Base-by-base conservation (phyloP, 2,888 invertebrate genomes). In the Cheilosia soror region DNA sequence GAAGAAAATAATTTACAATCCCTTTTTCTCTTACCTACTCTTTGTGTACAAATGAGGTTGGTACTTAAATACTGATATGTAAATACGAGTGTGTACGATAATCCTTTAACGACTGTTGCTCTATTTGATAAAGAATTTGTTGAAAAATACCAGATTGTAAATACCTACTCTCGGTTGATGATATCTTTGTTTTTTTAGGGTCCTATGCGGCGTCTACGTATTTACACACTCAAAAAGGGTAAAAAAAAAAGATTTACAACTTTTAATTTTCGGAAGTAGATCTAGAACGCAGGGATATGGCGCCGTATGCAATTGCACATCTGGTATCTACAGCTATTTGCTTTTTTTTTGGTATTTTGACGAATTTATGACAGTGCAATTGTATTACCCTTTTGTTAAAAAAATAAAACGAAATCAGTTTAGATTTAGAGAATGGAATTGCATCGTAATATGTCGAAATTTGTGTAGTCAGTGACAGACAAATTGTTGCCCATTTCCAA, bases 31-130 rank as follows among this genome's bases (percentile, higher is more conserved):
- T 27, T n/a, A n/a, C n/a, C n/a, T n/a, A 40, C 5, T 9, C 15
- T 47, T 47, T 11, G 15, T 37, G 5, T 37, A 20, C 25, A 37
- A 9, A 57, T 31, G 25, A 11, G 51, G 15, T 42, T 13, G 9
- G 29, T 15, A 29, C 15, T 6, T 29, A 20, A 40, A 55, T 37
- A 51, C 20, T 2, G 2, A 27, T 44, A 9, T 37, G 65, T 65
- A 65, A 31, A 65, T 49, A 51, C 49, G 33, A 37, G 5, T 29
- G 33, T 65, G 27, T 42, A 53, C 25, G 47, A 27, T 58, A 69
- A 69, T 69, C 69, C 69, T 69, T 69, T 58, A 58, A 69, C 57
- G 69, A 69, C 57, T 27, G 3, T 44, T 47, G 47, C 9, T 27
- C 31, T 69, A 37, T 69, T 69, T 69, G 69, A n/a, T 31, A 47